These are phyloP conservation scores for Etheostoma spectabile DNA, from an alignment of 2,113 vertebrate genomes.

Conservation along the genomic window DNA sequence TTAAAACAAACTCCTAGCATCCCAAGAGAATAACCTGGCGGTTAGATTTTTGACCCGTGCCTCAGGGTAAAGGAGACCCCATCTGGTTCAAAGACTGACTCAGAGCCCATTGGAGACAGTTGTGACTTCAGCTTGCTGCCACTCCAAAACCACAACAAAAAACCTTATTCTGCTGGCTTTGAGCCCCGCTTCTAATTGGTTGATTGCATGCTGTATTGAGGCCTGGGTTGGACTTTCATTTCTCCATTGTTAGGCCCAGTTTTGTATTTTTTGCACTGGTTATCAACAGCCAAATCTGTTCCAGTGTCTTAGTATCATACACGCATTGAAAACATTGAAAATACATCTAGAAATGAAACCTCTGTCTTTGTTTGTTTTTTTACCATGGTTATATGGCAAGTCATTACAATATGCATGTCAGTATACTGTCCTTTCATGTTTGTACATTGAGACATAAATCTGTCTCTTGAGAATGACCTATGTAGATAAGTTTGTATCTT, in stretches of 20 bases:
- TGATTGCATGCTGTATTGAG: conserved; percentile 39
- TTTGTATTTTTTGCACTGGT: conserved; percentile 12
- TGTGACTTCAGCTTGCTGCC: conserved; percentile 58
- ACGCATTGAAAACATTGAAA: not conserved
- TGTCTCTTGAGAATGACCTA: not conserved
- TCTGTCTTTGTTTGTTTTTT: not conserved
- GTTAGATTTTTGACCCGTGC: conserved; percentile 42
- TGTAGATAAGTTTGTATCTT: conserved; percentile 6
- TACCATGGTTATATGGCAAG: not conserved
- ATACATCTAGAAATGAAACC: conserved; percentile 6
- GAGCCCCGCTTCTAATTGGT: conserved; percentile 27
- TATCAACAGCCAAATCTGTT: conserved; percentile 36
- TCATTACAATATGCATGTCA: conserved; percentile 7
- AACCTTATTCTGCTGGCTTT: conserved; percentile 37
- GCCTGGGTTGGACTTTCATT: conserved; percentile 12
- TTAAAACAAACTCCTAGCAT: conserved; percentile 42
- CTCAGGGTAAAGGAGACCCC: conserved; percentile 14
- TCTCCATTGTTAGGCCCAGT: conserved; percentile 24
- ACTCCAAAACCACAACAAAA: conserved; percentile 6
- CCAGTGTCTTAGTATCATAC: conserved; percentile 36
- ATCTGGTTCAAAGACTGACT: conserved; percentile 63
- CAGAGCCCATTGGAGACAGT: conserved; percentile 20
- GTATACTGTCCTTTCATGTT: conserved; percentile 21
- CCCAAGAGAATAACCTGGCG: conserved; percentile 41
- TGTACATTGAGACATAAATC: not conserved